Evolutionary conservation across 2,113 vertebrate species (phyloP), one percentile per base, ranked within the genome.

Genomic region (Eolophus roseicapilla): DNA sequence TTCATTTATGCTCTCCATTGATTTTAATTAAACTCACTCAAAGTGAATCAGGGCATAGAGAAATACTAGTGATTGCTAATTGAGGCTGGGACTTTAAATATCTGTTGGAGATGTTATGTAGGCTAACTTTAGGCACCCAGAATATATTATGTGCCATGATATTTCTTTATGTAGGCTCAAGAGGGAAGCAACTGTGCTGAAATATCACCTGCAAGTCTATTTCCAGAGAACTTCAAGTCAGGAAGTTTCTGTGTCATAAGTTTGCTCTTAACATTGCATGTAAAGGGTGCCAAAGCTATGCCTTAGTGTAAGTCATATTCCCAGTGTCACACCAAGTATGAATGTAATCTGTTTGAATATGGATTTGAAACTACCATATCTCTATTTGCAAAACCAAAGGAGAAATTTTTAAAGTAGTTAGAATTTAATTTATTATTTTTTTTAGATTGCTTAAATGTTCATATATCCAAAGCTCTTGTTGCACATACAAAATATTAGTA

Each of bases 351-450:
- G 2, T 75, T 91, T 17, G 50, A 92, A 85, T 52, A 68, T 6
- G 33, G 78, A 65, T 92, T 84, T 85, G 52, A 79, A 21, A 64
- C 24, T 64, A 52, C 19, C 7, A 11, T 44, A 73, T 57, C 7
- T 15, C 14, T 60, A 28, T 49, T 87, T 41, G 28, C 28, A 85
- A 88, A 92, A 88, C 9, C n/a, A 76, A 69, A 28, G 67, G 21
- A 59, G n/a, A 89, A 91, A 80, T 92, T 87, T 76, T 82, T 76
- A 52, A 82, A 91, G 39, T 41, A 60, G 29, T 41, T 44, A 55
- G 82, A 57, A 82, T 67, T 89, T 87, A 89, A 85, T 89, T 44
- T 78, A 76, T 89, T 64, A 28, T 89, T 89, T 95, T 95, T 28
- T 79, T 85, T 84, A 57, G 33, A 27, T 57, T 84, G 9, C 35